phyloP scores from a whole-genome alignment of 2,797 vertebrate genomes.

The Coregonus suidteri region DNA sequence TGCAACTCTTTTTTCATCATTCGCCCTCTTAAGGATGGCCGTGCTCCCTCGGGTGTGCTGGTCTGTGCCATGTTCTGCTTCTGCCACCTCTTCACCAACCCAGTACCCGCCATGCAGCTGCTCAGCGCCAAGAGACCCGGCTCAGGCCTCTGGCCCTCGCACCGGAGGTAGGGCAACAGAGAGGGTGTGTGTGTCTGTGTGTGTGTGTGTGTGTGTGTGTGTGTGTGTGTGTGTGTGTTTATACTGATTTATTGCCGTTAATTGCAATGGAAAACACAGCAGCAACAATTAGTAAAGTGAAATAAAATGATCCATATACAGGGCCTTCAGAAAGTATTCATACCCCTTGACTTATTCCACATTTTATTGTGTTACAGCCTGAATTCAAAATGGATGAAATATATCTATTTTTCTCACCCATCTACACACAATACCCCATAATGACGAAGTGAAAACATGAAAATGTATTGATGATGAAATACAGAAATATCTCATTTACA shows the following conservation, averaged over 20 bases:
- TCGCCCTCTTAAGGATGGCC: constrained; percentile 82
- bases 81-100: constrained; percentile 96
- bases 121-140: constrained; percentile 93
- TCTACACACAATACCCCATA: too few species aligned
- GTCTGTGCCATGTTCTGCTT: constrained; percentile 99
- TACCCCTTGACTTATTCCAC: too few species aligned
- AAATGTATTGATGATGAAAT: too few species aligned
- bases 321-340: too few species aligned
- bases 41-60: constrained; percentile 90
- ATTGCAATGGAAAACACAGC: not conserved
- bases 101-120: constrained; percentile 90
- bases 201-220: constrained; percentile 9
- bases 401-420: too few species aligned
- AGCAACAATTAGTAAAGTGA: not conserved
- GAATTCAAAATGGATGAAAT: too few species aligned
- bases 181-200: not conserved
- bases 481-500: too few species aligned
- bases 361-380: too few species aligned
- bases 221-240: constrained; percentile 18
- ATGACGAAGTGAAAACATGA: too few species aligned
- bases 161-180: constrained; percentile 81
- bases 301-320: not conserved
- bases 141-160: constrained; percentile 92
- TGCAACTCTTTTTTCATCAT: not conserved
- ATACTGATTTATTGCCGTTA: constrained; percentile 7